phyloP scores from a whole-genome alignment of 2,888 invertebrate species.

The Strigamia maritima region DNA sequence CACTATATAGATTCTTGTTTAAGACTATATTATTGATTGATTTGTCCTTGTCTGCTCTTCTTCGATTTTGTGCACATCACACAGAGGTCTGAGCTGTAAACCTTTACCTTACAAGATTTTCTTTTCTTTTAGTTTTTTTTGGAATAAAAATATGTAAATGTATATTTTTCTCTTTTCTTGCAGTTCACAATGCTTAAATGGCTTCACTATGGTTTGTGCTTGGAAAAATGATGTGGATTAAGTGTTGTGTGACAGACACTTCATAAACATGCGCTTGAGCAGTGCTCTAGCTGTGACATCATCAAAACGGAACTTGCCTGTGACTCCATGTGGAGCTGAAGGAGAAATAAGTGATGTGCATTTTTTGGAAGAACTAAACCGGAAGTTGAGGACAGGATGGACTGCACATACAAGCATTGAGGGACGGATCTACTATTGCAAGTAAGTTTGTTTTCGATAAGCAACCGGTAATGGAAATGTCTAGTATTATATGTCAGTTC shows the following conservation, averaged over 20 bases:
- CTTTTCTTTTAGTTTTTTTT: not conserved
- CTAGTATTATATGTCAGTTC: not conserved
- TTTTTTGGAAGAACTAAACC: constrained; percentile 34
- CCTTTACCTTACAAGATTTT: not conserved
- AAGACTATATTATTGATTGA: constrained; percentile 14
- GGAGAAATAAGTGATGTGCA: not conserved
- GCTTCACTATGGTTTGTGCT: not conserved
- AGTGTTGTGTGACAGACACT: not conserved
- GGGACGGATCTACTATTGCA: constrained; percentile 84
- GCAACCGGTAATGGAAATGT: not conserved
- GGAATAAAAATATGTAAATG: not conserved
- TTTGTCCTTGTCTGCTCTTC: not conserved
- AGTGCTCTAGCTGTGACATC: constrained; percentile 7
- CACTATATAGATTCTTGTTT: not conserved
- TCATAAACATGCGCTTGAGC: constrained; percentile 3
- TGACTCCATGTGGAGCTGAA: not conserved
- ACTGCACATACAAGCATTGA: constrained; percentile 74
- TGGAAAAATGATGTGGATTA: not conserved
- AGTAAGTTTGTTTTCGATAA: constrained; percentile 61
- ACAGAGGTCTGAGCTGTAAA: not conserved
- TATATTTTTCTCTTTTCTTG: not conserved
- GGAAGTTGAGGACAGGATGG: constrained; percentile 66
- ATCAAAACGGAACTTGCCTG: not conserved
- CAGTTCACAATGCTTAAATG: not conserved
- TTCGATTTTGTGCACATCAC: not conserved